A percentile compares a stretch with the other conserved stretches of the same genome.
Conservation (phyloP, 2,113 vertebrate genomes). For the Amblyornis subalaris region DNA sequence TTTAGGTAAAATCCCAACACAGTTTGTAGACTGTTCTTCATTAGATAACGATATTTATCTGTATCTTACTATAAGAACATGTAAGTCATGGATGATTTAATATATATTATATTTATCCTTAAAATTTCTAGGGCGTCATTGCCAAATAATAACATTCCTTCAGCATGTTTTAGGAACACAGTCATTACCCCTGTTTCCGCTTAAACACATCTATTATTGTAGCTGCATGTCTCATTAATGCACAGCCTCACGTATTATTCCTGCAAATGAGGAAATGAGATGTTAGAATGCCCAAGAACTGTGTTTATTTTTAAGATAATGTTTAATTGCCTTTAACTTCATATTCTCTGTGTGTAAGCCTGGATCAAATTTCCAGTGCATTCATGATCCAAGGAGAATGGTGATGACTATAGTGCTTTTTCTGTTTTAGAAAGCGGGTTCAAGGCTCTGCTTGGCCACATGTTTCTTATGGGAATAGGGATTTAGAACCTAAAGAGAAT, state of each 20-base stretch:
- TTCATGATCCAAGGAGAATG: not conserved
- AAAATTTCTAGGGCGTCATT: not conserved
- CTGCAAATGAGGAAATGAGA: not conserved
- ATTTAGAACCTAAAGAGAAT: not conserved
- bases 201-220: not conserved
- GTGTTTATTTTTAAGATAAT: not conserved
- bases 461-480: not conserved
- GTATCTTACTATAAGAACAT: not conserved
- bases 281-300: not conserved
- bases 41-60: not conserved
- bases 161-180: not conserved
- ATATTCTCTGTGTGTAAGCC: not conserved
- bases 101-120: not conserved
- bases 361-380: not conserved
- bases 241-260: not conserved
- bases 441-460: not conserved
- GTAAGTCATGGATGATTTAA: not conserved
- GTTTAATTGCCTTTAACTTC: not conserved
- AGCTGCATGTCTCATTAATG: not conserved
- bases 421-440: not conserved
- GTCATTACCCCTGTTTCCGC: not conserved
- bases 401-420: not conserved
- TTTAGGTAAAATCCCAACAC: not conserved
- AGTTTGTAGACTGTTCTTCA: not conserved
- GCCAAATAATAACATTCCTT: not conserved